Evolutionary conservation across 2,888 invertebrate genomes (phyloP), one percentile per base, ranked within the genome.

Genomic region (Parasteatoda lunata): DNA sequence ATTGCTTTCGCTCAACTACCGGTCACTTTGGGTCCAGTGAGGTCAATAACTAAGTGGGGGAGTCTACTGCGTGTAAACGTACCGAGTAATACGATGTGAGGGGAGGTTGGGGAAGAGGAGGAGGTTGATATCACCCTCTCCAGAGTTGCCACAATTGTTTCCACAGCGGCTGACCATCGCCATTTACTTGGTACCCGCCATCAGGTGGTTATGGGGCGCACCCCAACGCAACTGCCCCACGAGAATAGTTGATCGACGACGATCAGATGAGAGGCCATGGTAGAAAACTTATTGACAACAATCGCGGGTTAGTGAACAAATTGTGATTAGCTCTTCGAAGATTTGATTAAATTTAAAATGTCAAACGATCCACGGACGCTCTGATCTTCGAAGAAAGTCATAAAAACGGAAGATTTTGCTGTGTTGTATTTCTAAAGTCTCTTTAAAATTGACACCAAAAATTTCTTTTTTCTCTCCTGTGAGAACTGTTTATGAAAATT

Each of bases 141-240:
- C 13, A 48, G 71, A 79, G 80, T 65, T 80, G 81, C 75, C 73
- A 66, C 72, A 51, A 73, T 65, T 68, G 72, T 84, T 72, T 72
- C 84, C 68, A 68, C 78, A 75, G 84, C 49, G 84, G 84, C 84
- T 84, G 84, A 84, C 84, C 84, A 75, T 51, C 78, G 48, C 68
- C 69, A 71, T 68, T 65, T 72, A 71, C 84, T 52, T n/a, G 54
- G 47, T 49, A 48, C 30, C 54, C n/a, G 54, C 51, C 64, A 54
- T 79, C 72, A 80, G 80, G 80, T 80, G 73, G 72, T 65, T 73
- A 13, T 52, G 73, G n/a, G 47, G n/a, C 59, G 9, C 59, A 59
- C 59, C 9, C 59, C 59, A 59, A 7, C 59, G 11, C 54, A n/a
- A 9, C 59, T 6, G 9, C 59, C 59, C 59, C 59, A 13, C 59